Percentiles rank a stretch among this genome's conserved stretches.
Evolutionary conservation across 2,888 invertebrate species (phyloP).

Genomic region (Thereva unica): DNA sequence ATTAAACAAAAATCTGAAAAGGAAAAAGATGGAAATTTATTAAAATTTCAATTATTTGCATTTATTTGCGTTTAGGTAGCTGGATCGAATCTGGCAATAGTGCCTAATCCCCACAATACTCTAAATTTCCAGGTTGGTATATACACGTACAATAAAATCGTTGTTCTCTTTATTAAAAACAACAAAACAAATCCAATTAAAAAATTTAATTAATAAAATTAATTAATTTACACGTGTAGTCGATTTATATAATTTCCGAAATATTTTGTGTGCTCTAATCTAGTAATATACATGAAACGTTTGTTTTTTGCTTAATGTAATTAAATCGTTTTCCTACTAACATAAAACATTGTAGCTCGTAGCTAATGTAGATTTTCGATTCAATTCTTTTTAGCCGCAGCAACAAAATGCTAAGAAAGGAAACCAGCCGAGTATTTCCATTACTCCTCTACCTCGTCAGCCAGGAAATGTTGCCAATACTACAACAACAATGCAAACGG

Average conservation of each 20-base stretch:
- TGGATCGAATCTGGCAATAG: constrained; percentile 47
- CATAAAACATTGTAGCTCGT: no score
- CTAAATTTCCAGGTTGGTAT: constrained; percentile 46
- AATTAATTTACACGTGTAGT: neutral
- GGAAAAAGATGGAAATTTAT: neutral
- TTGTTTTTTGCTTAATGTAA: neutral
- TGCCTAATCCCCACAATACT: constrained; percentile 47
- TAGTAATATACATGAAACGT: neutral
- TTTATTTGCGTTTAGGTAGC: constrained; percentile 46
- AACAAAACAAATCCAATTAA: no score
- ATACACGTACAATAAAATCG: constrained; percentile 28
- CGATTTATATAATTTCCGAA: neutral
- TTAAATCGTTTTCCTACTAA: neutral
- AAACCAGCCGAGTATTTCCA: constrained; percentile 83
- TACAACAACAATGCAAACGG: constrained; percentile 68
- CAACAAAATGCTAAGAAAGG: constrained; percentile 40
- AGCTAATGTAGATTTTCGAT: neutral
- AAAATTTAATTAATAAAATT: no score
- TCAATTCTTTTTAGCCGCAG: constrained; percentile 3
- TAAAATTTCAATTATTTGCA: constrained; percentile 25
- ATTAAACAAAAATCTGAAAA: neutral
- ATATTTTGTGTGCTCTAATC: neutral
- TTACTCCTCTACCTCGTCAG: constrained; percentile 82
- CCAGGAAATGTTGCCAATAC: constrained; percentile 50
- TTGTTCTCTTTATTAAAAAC: constrained; percentile 6